Evolutionary conservation across 2,113 vertebrate species (phyloP).

Genomic region (Galeopterus variegatus): DNA sequence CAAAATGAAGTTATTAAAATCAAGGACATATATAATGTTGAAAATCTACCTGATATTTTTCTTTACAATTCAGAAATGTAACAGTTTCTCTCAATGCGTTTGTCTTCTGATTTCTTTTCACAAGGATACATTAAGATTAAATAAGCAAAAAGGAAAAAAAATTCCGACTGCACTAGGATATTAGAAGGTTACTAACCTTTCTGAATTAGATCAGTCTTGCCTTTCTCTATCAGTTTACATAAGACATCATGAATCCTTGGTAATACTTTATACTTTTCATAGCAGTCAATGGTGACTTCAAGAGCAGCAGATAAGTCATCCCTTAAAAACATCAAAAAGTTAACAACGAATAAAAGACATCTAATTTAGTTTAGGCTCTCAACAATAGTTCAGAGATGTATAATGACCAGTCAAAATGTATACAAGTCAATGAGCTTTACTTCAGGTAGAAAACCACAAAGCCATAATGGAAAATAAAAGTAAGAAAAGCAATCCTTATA

Average conservation of each 20-base stretch:
- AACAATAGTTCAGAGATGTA: neutral
- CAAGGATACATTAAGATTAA: conserved; percentile 14
- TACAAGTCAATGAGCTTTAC: neutral
- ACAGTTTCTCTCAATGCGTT: neutral
- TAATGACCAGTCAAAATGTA: conserved; percentile 41
- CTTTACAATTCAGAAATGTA: neutral
- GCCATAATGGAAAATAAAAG: neutral
- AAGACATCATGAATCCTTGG: conserved; percentile 93
- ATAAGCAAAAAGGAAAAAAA: neutral
- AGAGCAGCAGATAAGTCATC: conserved; percentile 91
- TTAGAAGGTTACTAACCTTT: conserved; percentile 91
- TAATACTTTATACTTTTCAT: conserved; percentile 90
- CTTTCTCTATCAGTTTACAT: conserved; percentile 93
- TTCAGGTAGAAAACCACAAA: conserved; percentile 8
- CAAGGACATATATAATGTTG: neutral
- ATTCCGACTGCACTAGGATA: neutral
- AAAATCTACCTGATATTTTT: neutral
- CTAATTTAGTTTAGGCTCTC: neutral
- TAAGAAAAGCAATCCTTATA: neutral
- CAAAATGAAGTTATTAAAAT: conserved; percentile 12
- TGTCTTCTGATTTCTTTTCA: conserved; percentile 27
- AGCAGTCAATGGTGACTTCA: conserved; percentile 89
- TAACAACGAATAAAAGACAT: neutral
- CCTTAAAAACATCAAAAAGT: conserved; percentile 87
- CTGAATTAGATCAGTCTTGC: conserved; percentile 93